phyloP scores from a whole-genome alignment of 2,797 vertebrate genomes.

The Gymnothorax javanicus region DNA sequence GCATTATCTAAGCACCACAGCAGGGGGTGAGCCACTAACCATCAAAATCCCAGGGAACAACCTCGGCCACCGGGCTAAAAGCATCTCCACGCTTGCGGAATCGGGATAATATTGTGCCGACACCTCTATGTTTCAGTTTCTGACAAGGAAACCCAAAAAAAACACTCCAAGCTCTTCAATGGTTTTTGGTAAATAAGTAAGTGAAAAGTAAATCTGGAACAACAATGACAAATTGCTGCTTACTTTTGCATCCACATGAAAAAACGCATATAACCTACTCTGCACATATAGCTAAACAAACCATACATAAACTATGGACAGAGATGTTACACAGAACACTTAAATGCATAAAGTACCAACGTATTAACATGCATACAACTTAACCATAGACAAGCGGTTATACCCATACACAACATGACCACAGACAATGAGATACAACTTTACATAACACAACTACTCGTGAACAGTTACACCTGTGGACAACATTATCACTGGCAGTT shows the following conservation, averaged over 20 bases:
- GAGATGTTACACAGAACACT: not conserved
- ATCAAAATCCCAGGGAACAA: not conserved
- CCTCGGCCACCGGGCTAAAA: not conserved
- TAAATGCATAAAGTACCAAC: not conserved
- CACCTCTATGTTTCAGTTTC: not conserved
- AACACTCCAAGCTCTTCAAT: not conserved
- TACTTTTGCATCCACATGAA: constrained; percentile 16
- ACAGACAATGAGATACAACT: constrained; percentile 1
- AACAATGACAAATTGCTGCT: constrained; percentile 33
- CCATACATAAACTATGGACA: not conserved
- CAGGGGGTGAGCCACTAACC: no score
- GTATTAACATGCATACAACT: not conserved
- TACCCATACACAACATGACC: not conserved
- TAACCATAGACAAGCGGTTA: not conserved
- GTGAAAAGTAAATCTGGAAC: not conserved
- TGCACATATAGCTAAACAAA: constrained; percentile 15
- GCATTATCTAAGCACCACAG: no score
- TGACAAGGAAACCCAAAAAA: not conserved
- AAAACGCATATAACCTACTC: not conserved
- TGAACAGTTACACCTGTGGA: not conserved
- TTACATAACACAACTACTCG: not conserved
- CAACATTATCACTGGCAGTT: not conserved
- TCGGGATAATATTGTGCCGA: not conserved
- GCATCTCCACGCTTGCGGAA: not conserved
- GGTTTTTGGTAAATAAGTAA: not conserved